Evolutionary conservation across 30 jellyfish, hydroid and myxozoan genomes (phyloP).

Genomic region (Aurelia aurita): DNA sequence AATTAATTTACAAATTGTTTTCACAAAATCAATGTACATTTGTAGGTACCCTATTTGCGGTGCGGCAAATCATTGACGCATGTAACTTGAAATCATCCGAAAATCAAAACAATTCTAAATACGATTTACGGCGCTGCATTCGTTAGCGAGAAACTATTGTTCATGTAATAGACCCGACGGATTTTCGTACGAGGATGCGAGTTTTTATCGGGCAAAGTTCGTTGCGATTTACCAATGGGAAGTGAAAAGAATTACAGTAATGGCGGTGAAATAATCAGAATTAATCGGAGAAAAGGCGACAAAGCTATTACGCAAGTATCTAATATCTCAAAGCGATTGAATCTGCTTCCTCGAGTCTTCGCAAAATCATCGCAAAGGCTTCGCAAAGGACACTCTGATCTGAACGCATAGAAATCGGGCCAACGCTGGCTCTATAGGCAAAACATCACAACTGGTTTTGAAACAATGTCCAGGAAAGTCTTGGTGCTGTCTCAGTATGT

Average conservation of each 20-base stretch:
- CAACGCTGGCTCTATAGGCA: not conserved
- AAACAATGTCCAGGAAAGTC: slow-evolving; percentile 41
- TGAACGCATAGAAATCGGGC: slow-evolving; percentile 27
- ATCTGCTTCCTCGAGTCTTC: too few relatives aligned
- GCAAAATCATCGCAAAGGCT: too few relatives aligned
- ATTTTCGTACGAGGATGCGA: slow-evolving; percentile 33
- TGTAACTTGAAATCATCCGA: slow-evolving; percentile 19
- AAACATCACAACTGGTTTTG: not conserved
- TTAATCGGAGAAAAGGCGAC: not conserved
- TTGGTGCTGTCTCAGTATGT: not conserved
- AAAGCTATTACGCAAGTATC: too few relatives aligned
- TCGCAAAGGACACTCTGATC: too few relatives aligned
- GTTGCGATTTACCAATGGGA: not conserved
- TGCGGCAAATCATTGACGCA: slow-evolving; percentile 2
- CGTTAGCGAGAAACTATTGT: too few relatives aligned
- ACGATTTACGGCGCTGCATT: too few relatives aligned
- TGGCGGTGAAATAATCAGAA: slow-evolving; percentile 20
- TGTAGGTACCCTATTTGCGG: slow-evolving; percentile 3
- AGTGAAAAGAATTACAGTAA: not conserved
- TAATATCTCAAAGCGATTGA: too few relatives aligned
- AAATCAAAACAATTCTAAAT: slow-evolving; percentile 7
- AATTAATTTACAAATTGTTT: slow-evolving; percentile 2
- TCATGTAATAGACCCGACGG: too few relatives aligned
- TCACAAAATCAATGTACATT: not conserved
- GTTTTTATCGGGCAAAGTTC: slow-evolving; percentile 5